These are phyloP conservation scores for Phycodurus eques DNA, from an alignment of 2,113 vertebrate genomes.

Conservation along the genomic window DNA sequence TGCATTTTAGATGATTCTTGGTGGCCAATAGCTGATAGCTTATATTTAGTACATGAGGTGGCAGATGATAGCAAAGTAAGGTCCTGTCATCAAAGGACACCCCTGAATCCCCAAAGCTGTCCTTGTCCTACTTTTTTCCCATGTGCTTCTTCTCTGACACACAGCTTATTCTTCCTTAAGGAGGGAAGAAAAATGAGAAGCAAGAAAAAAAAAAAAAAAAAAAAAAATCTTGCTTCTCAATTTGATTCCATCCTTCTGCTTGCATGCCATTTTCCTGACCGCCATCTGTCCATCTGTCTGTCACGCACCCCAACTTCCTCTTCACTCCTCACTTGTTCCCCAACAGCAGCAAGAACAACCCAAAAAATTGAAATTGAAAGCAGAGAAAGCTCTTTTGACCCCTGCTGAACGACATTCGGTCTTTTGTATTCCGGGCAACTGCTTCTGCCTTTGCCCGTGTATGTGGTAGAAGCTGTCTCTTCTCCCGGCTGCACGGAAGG, in stretches of 20 bases:
- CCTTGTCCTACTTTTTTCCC: background rate
- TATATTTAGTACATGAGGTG: background rate
- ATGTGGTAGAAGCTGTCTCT: constrained; percentile 23
- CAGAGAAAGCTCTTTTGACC: background rate
- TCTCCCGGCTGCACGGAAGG: constrained; percentile 33
- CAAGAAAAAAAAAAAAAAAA: background rate
- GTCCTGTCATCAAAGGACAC: constrained; percentile 1
- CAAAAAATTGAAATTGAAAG: background rate
- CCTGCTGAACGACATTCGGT: background rate
- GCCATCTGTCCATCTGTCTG: background rate
- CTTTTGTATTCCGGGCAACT: constrained; percentile 1
- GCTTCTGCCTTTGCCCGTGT: constrained; percentile 14
- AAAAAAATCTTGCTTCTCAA: background rate
- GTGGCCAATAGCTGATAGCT: background rate
- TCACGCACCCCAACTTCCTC: background rate
- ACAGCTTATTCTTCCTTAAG: background rate
- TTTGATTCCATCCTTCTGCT: background rate
- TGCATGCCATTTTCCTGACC: background rate
- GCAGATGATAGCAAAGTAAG: background rate
- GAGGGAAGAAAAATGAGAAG: background rate
- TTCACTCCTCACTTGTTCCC: background rate
- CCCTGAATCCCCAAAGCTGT: background rate
- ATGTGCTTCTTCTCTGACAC: background rate
- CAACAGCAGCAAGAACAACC: background rate
- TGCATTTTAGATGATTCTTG: background rate